Base-by-base conservation (phyloP, 2,888 invertebrate genomes). In the Hetaerina titia region DNA sequence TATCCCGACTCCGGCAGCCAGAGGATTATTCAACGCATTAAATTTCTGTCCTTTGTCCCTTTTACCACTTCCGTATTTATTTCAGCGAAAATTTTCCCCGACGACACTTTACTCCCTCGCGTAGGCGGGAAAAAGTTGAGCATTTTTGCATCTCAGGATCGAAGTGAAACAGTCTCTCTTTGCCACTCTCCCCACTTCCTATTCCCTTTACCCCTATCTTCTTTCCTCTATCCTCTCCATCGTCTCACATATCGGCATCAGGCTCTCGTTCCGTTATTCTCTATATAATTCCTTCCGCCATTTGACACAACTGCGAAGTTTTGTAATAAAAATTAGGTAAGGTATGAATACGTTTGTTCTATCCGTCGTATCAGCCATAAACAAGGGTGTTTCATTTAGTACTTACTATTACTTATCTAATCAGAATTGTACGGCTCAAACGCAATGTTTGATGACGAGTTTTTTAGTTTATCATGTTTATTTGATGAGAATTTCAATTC, bases 41-140 rank as follows among this genome's bases (percentile, higher is more conserved):
- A 89, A 89, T 89, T 89, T 89, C 89, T 89, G 89, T 89, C 89
- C 57, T 89, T 89, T 89, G 89, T 89, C 89, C 56, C 58, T 81
- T 89, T 57, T 89, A 58, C 89, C 89, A 89, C 89, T 89, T 89
- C 58, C 57, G 89, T 58, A 89, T 89, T 89, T 89, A 89, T 89
- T 89, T 89, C 57, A 58, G 89, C 89, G 89, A 89, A 89, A 89
- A 89, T 89, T 89, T 89, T 57, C 89, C 89, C 89, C 89, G 58
- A 58, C 89, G 58, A 89, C 89, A 89, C 89, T 89, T 89, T 17
- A 19, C 58, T 89, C 89, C 13, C 89, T 22, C 89, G 25, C 81
- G 31, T 31, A 13, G 22, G 8, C 22, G 81, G 81, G 13, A 15
- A 31, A 74, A 74, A 74, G 25, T 31, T 9, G 81, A 81, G 4